Base-by-base conservation (phyloP, 2,888 invertebrate species). In the Crepidodera aurea region DNA sequence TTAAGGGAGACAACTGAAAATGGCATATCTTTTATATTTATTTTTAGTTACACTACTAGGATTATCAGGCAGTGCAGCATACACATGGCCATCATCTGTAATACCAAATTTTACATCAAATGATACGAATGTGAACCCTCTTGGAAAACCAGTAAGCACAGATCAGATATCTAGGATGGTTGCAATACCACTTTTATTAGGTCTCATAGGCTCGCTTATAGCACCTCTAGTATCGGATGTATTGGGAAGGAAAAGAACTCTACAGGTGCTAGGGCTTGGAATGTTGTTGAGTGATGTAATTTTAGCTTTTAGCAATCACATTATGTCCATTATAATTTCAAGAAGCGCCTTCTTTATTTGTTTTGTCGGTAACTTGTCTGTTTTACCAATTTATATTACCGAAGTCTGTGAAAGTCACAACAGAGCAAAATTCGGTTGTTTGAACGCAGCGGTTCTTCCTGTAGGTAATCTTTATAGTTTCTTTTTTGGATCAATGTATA, bases 341-440 rank as follows among this genome's bases (percentile, higher is more conserved):
- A 34, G 58, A 22, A 8, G 42, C 1, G 10, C 37, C 1, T 27
- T 39, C 12, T 34, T 37, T 13, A 12, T 27, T 0, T 25, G 29
- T 7, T 29, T 16, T 13, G 5, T 4, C 8, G 37, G 40, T 13
- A 7, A 12, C 8, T 12, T 50, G 15, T n/a, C 46, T 16, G 27
- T 48, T 15, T 7, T 56, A 10, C 29, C 51, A 2, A 29, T 61
- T n/a, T 56, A 27, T 29, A 25, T 56, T 6, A 42, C 29, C 8
- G 62, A 62, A 37, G 40, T 62, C 2, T 44, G 51, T 27, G 62
- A 62, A 22, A 34, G 48, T 32, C 53, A 34, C 13, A 34, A 34
- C 10, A 34, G 34, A 34, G 13, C 12, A 3, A 34, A 34, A 34
- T 34, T 34, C 13, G 34, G 34, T n/a, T 34, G 34, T 34, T 13